Conservation (phyloP, 2,888 invertebrate species). For the Pachycephus smyrnensis region DNA sequence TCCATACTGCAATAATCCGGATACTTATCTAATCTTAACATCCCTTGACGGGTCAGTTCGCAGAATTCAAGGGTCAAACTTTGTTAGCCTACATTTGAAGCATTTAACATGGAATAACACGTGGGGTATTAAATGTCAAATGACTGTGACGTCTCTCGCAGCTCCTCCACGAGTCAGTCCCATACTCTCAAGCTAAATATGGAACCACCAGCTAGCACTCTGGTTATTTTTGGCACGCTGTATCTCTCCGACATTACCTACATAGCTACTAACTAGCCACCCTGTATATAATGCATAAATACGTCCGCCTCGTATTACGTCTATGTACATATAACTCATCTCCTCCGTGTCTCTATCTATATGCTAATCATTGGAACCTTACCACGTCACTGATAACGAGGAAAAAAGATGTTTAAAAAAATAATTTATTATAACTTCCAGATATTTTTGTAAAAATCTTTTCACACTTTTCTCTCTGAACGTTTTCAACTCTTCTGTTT, state of each 20-base stretch:
- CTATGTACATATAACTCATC: constrained; percentile 26
- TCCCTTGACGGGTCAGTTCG: neutral
- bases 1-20: neutral
- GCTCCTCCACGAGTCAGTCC: constrained; percentile 27
- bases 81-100: neutral
- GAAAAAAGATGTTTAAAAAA: neutral
- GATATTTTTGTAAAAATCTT: too few relatives aligned
- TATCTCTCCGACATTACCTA: constrained; percentile 32
- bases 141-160: constrained; percentile 27
- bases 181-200: constrained; percentile 46
- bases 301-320: constrained; percentile 4
- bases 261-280: constrained; percentile 18
- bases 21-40: neutral
- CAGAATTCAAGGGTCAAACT: neutral
- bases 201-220: constrained; percentile 45
- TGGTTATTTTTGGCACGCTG: constrained; percentile 44
- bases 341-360: neutral
- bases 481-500: too few relatives aligned
- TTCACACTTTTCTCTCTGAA: neutral
- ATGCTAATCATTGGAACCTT: neutral
- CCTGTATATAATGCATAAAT: constrained; percentile 7
- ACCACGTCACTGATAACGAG: neutral
- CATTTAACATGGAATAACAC: constrained; percentile 17
- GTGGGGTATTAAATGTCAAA: constrained; percentile 43
- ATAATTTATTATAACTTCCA: neutral